A percentile compares a stretch with the other conserved stretches of the same genome.
Evolutionary conservation across 2,797 vertebrate species (phyloP).

Genomic region (Epinephelus malabaricus): DNA sequence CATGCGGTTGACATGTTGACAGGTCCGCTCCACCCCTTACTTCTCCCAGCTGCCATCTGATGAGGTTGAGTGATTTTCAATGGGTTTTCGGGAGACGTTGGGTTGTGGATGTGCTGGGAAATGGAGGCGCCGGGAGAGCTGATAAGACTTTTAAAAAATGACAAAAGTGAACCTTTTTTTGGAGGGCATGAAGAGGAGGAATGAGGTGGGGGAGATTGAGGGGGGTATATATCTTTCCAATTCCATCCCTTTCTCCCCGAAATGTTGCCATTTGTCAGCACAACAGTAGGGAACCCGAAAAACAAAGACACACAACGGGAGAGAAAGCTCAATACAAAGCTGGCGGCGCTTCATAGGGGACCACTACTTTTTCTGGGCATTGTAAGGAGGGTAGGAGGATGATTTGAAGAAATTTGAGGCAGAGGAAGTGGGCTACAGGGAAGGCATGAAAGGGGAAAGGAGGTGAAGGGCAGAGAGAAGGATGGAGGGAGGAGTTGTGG

Average conservation of each 20-base stretch:
- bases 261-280: slow-evolving; percentile 36
- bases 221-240: slow-evolving; percentile 15
- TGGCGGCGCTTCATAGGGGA: slow-evolving; percentile 23
- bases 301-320: slow-evolving; percentile 42
- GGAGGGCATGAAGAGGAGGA: slow-evolving; percentile 9
- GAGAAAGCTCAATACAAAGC: slow-evolving; percentile 23
- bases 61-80: slow-evolving; percentile 83
- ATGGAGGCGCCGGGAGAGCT: slow-evolving; percentile 43
- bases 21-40: slow-evolving; percentile 80
- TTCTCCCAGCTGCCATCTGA: slow-evolving; percentile 82
- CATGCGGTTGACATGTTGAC: slow-evolving; percentile 83
- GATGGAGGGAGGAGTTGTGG: slow-evolving; percentile 61
- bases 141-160: slow-evolving; percentile 62
- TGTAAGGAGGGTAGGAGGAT: slow-evolving; percentile 15
- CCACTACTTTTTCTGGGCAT: slow-evolving; percentile 17
- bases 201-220: too few relatives aligned
- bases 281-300: slow-evolving; percentile 26
- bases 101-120: slow-evolving; percentile 73
- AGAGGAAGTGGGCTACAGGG: slow-evolving; percentile 49
- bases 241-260: slow-evolving; percentile 15
- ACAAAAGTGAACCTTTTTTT: slow-evolving; percentile 51
- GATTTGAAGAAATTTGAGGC: slow-evolving; percentile 50
- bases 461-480: slow-evolving; percentile 65
- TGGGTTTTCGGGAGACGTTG: slow-evolving; percentile 63
- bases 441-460: slow-evolving; percentile 42